These are phyloP conservation scores for Arremon aurantiirostris DNA, from an alignment of 2,797 vertebrate species.

Conservation along the genomic window DNA sequence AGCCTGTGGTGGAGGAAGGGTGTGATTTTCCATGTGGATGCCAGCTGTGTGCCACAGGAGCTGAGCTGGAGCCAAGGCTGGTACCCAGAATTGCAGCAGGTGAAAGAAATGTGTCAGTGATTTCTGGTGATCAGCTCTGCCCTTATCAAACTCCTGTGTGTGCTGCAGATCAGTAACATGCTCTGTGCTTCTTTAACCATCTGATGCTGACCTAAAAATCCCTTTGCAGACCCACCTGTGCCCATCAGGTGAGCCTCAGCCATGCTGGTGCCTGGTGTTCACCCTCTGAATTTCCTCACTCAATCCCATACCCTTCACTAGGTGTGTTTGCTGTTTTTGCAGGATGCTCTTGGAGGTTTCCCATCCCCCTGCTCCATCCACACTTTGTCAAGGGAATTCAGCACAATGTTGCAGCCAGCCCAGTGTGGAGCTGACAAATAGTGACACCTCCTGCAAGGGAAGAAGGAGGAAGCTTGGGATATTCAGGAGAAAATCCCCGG, in stretches of 20 bases:
- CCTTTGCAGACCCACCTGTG: background rate
- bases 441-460: background rate
- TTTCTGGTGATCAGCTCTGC: background rate
- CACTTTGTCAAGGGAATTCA: background rate
- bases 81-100: background rate
- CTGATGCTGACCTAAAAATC: background rate
- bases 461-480: background rate
- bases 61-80: background rate
- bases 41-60: background rate
- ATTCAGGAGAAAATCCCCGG: background rate
- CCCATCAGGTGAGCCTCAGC: background rate
- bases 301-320: accelerated
- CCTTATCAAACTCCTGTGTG: accelerated
- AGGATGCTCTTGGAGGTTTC: background rate
- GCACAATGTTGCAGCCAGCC: background rate
- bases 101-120: background rate
- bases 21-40: background rate
- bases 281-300: background rate
- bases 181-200: background rate
- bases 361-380: background rate
- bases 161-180: background rate
- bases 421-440: background rate
- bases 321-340: background rate
- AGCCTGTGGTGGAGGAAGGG: background rate
- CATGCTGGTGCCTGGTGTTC: background rate